Evolutionary conservation across 2,888 invertebrate genomes (phyloP).

Genomic region (Zygaena filipendulae): DNA sequence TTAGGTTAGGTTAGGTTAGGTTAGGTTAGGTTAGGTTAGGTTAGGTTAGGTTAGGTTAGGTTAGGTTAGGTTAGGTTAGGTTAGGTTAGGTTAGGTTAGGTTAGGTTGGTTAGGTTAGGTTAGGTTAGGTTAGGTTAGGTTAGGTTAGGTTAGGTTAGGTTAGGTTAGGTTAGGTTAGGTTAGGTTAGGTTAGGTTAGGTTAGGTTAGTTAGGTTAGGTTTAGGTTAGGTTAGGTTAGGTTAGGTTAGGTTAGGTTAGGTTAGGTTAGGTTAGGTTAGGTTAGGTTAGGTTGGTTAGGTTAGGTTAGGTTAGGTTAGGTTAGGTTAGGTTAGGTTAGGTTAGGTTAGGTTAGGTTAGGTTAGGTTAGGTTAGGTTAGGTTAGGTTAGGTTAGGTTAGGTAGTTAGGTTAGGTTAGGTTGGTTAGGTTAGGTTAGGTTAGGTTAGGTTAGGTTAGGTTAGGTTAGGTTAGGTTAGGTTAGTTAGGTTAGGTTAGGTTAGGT

Average conservation of each 20-base stretch:
- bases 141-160: slow-evolving; percentile 9
- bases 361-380: slow-evolving; percentile 17
- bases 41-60: slow-evolving; percentile 19
- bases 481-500: slow-evolving; percentile 20
- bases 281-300: slow-evolving; percentile 13
- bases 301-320: slow-evolving; percentile 15
- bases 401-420: slow-evolving; percentile 12
- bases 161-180: slow-evolving; percentile 16
- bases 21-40: slow-evolving; percentile 16
- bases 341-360: slow-evolving; percentile 17
- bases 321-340: slow-evolving; percentile 15
- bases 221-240: slow-evolving; percentile 9
- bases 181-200: slow-evolving; percentile 16
- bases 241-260: slow-evolving; percentile 9
- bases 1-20: slow-evolving; percentile 18
- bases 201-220: slow-evolving; percentile 14
- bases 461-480: slow-evolving; percentile 19
- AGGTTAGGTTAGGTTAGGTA: slow-evolving; percentile 18
- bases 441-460: slow-evolving; percentile 20
- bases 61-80: slow-evolving; percentile 16
- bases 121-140: slow-evolving; percentile 7
- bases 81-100: slow-evolving; percentile 17
- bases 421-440: slow-evolving; percentile 17
- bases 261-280: slow-evolving; percentile 6
- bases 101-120: slow-evolving; percentile 14